Base-by-base conservation (phyloP, 1,140 invertebrate genomes). In the Drosophila nannoptera region DNA sequence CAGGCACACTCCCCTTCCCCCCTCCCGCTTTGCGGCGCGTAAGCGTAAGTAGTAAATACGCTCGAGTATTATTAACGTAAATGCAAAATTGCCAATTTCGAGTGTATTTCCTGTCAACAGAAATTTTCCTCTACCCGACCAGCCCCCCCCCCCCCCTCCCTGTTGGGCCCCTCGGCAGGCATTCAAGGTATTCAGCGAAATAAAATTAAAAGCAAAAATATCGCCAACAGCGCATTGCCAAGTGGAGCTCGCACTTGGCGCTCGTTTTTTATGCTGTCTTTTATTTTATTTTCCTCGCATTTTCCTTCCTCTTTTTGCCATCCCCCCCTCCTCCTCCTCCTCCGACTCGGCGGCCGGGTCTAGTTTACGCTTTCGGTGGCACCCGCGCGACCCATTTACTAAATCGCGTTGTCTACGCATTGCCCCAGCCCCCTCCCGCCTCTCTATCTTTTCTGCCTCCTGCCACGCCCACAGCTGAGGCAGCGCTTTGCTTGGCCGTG, bases 31-130 rank as follows among this genome's bases (percentile, higher is more conserved):
- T 7, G 6, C 1, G 4, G 31, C 38, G 32, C 12, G 54, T 66
- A 66, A 69, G 64, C 64, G 81, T 84, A 86, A 86, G 77, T 84
- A 88, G 82, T 83, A 80, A 83, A 83, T 88, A 88, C 87, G 77
- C 87, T 86, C 50, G 87, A 88, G 87, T 88, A 88, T 88, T 88
- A 88, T 88, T 88, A 88, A 88, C 87, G 87, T 88, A 88, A 88
- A 89, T 89, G 84, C 84, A 88, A 89, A 89, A 89, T 89, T 89
- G 87, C 87, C 87, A 89, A 89, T 89, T 89, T 89, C 86, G 82
- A 87, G 87, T 89, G 86, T 89, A 89, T 89, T 89, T 89, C 87
- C 87, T 87, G 87, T 89, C 87, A 89, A 89, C 87, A 89, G 78
- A 84, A 88, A 87, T 88, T 75, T 84, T 63, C 73, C 69, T 72